Conservation (phyloP, 2,888 invertebrate genomes). For the Quadroppia sp. region DNA sequence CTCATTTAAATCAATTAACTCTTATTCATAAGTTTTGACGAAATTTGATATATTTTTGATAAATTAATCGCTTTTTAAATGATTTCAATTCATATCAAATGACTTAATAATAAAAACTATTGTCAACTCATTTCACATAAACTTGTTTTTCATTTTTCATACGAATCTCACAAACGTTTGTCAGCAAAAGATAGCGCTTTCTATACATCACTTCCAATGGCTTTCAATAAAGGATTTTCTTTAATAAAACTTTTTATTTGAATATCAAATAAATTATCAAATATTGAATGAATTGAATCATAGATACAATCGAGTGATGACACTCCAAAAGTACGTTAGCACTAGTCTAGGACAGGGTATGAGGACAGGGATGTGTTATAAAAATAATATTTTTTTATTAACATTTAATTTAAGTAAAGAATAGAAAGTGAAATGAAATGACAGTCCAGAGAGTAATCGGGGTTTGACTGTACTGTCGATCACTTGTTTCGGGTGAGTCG, state of each 20-base stretch:
- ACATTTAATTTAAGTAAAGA: neutral
- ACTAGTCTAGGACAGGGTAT: too few relatives aligned
- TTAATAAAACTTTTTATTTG: too few relatives aligned
- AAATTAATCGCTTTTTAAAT: too few relatives aligned
- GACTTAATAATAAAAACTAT: neutral
- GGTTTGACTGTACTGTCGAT: neutral
- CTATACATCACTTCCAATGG: too few relatives aligned
- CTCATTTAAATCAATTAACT: slow-evolving; percentile 1
- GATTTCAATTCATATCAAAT: too few relatives aligned
- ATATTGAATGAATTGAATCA: too few relatives aligned
- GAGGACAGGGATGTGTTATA: too few relatives aligned
- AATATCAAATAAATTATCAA: too few relatives aligned
- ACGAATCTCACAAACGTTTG: neutral
- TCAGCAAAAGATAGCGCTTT: too few relatives aligned
- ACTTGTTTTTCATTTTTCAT: neutral
- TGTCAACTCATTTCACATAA: neutral
- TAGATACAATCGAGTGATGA: too few relatives aligned
- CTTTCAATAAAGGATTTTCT: too few relatives aligned
- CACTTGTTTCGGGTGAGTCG: slow-evolving; percentile 27
- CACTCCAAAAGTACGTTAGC: too few relatives aligned
- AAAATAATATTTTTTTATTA: neutral
- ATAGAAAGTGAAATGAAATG: neutral
- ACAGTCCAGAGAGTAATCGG: neutral
- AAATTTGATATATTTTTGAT: neutral
- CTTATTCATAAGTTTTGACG: neutral